Conservation (phyloP, 2,113 vertebrate genomes). For the Gallinago paraguaiae region DNA sequence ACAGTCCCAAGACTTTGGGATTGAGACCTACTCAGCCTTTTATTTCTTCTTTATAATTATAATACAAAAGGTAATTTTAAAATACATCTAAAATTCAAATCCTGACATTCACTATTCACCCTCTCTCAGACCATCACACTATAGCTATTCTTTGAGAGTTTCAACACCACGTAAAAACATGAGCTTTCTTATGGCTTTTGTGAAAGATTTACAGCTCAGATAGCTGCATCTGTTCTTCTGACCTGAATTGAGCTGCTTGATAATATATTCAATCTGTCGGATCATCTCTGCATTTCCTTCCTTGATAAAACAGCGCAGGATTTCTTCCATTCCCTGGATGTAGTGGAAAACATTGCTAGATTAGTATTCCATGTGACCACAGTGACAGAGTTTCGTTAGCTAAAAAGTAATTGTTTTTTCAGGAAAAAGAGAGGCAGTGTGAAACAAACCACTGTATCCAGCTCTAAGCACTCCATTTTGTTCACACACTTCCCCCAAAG, state of each 20-base stretch:
- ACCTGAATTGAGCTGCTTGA: slow-evolving; percentile 94
- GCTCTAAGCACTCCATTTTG: neutral
- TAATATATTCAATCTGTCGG: slow-evolving; percentile 93
- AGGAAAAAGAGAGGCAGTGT: neutral
- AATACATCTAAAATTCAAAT: neutral
- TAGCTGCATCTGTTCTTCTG: slow-evolving; percentile 15
- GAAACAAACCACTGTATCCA: neutral
- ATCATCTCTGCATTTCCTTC: slow-evolving; percentile 88
- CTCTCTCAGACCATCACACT: neutral
- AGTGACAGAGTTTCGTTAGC: neutral
- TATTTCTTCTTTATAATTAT: neutral
- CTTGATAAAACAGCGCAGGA: slow-evolving; percentile 89
- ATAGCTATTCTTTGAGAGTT: neutral
- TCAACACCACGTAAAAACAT: neutral
- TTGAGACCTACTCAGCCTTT: neutral
- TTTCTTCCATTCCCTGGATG: slow-evolving; percentile 91
- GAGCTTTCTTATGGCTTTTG: neutral
- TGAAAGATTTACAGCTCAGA: neutral
- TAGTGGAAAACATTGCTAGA: neutral
- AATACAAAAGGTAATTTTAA: neutral
- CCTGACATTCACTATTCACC: neutral
- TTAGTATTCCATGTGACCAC: slow-evolving; percentile 1
- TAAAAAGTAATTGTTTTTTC: neutral
- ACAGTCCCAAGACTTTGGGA: neutral
- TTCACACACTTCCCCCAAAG: neutral